Percentiles rank a stretch among this genome's conserved stretches.
phyloP scores from a whole-genome alignment of 2,113 vertebrate genomes.

The Petrocephalus zakoni region DNA sequence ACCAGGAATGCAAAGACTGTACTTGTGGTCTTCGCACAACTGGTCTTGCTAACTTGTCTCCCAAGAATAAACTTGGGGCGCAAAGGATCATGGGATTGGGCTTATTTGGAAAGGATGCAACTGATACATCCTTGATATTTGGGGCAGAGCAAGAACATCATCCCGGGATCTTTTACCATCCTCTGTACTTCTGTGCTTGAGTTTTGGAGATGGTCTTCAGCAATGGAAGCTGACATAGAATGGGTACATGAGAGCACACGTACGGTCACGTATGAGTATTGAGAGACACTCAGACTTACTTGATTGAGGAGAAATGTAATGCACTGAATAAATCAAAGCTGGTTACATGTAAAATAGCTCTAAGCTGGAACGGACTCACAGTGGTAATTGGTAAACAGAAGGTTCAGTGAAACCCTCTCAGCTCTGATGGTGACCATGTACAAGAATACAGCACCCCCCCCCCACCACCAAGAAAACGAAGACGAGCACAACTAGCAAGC shows the following conservation, averaged over 20 bases:
- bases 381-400: not conserved
- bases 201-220: not conserved
- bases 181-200: not conserved
- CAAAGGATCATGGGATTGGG: not conserved
- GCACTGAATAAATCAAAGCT: not conserved
- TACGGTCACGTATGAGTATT: not conserved
- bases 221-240: not conserved
- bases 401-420: not conserved
- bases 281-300: not conserved
- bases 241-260: not conserved
- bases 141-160: not conserved
- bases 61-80: not conserved
- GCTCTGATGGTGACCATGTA: not conserved
- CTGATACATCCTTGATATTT: not conserved
- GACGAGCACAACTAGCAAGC: no score
- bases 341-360: not conserved
- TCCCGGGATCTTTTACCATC: not conserved
- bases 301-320: not conserved
- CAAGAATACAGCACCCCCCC: not conserved
- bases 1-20: not conserved
- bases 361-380: no score
- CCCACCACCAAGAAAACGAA: not conserved
- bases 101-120: not conserved
- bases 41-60: not conserved
- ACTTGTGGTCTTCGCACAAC: not conserved